phyloP scores from a whole-genome alignment of 2,888 invertebrate species.

The Ophion costatus region DNA sequence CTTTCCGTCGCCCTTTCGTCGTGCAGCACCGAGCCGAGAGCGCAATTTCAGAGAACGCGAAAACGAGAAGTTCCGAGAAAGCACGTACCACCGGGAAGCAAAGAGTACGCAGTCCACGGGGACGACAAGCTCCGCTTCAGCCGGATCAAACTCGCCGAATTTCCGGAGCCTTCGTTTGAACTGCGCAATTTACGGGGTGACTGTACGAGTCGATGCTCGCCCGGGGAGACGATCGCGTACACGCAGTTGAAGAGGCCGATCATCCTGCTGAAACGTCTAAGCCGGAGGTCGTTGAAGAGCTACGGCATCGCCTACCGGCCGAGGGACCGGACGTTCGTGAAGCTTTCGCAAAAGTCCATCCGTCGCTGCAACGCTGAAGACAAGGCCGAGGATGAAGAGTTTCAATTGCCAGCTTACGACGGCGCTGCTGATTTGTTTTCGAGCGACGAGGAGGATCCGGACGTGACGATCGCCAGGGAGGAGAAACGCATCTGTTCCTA shows the following conservation, averaged over 20 bases:
- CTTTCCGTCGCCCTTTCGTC: not conserved
- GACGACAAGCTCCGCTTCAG: not conserved
- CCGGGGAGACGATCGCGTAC: not conserved
- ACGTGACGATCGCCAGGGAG: slow-evolving; percentile 72
- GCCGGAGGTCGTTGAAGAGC: slow-evolving; percentile 40
- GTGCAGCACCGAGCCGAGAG: not conserved
- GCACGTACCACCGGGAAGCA: not conserved
- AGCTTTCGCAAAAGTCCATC: slow-evolving; percentile 16
- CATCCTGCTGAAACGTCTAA: slow-evolving; percentile 64
- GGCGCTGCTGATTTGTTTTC: slow-evolving; percentile 73
- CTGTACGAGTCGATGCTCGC: not conserved
- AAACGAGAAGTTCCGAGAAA: not conserved
- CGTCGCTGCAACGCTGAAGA: slow-evolving; percentile 9
- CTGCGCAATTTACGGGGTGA: not conserved
- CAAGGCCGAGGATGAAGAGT: slow-evolving; percentile 27
- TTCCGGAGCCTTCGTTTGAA: not conserved
- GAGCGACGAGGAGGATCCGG: slow-evolving; percentile 71
- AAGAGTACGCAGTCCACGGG: not conserved
- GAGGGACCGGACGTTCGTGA: slow-evolving; percentile 35
- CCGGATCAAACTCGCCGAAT: not conserved
- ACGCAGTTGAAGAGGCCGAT: slow-evolving; percentile 58
- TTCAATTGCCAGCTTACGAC: slow-evolving; percentile 70
- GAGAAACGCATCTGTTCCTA: slow-evolving; percentile 77
- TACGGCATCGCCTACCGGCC: slow-evolving; percentile 45
- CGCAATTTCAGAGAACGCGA: not conserved